These are phyloP conservation scores for Orchesella cincta DNA, from an alignment of 1,140 invertebrate species.

Conservation along the genomic window DNA sequence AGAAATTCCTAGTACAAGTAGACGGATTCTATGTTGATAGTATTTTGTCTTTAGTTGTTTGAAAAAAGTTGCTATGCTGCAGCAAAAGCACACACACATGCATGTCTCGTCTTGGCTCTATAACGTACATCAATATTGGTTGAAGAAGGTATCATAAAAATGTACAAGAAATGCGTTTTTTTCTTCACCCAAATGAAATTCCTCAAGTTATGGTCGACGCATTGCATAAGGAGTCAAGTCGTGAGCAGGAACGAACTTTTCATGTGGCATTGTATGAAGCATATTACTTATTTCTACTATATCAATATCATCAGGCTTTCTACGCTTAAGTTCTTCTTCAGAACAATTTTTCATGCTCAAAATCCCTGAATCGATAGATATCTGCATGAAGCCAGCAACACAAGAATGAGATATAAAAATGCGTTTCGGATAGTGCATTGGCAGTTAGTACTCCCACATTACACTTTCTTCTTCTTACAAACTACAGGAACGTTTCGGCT, in stretches of 20 bases:
- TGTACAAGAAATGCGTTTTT: neutral
- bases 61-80: neutral
- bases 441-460: too few species aligned
- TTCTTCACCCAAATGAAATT: constrained; percentile 15
- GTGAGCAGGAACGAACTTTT: neutral
- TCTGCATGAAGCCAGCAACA: neutral
- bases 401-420: neutral
- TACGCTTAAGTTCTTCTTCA: constrained; percentile 5
- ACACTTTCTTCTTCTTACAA: too few species aligned
- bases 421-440: neutral
- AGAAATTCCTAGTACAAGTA: too few species aligned
- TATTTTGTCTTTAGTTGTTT: too few species aligned
- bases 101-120: too few species aligned
- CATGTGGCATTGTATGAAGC: neutral
- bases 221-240: constrained; percentile 18
- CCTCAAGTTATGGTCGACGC: neutral
- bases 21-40: too few species aligned
- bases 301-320: too few species aligned
- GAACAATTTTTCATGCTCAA: constrained; percentile 11
- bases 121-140: too few species aligned
- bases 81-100: neutral
- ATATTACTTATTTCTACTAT: too few species aligned
- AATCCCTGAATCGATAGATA: constrained; percentile 13
- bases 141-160: neutral
- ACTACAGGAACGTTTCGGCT: neutral